phyloP scores from a whole-genome alignment of 2,113 vertebrate species.

The Terrapene triunguis region DNA sequence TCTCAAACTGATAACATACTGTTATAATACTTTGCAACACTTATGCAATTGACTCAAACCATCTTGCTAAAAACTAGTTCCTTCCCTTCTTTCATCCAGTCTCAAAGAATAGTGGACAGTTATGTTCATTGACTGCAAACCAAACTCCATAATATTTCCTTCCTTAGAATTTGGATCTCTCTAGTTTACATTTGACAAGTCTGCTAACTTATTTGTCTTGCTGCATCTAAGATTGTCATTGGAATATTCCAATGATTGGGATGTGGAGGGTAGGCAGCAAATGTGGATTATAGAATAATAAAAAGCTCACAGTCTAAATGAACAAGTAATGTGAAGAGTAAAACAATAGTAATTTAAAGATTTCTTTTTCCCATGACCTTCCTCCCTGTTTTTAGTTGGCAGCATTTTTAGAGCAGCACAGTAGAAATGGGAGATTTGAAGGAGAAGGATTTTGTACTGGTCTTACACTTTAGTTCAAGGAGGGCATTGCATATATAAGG shows the following conservation, averaged over 20 bases:
- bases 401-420: background rate
- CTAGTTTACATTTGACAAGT: background rate
- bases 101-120: background rate
- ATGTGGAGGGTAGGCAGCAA: background rate
- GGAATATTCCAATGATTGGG: background rate
- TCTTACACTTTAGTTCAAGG: background rate
- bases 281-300: background rate
- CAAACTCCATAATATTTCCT: background rate
- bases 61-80: background rate
- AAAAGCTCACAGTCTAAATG: background rate
- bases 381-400: background rate
- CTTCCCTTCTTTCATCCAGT: background rate
- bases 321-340: background rate
- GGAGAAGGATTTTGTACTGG: background rate
- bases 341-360: background rate
- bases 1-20: background rate
- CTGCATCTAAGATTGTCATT: background rate
- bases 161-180: background rate
- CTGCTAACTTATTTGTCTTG: background rate
- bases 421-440: background rate
- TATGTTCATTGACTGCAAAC: background rate
- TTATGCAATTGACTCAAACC: background rate
- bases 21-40: background rate
- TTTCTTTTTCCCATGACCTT: background rate
- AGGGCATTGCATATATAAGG: background rate